Conservation (phyloP, 2,888 invertebrate species). For the Leptopilina myrica region DNA sequence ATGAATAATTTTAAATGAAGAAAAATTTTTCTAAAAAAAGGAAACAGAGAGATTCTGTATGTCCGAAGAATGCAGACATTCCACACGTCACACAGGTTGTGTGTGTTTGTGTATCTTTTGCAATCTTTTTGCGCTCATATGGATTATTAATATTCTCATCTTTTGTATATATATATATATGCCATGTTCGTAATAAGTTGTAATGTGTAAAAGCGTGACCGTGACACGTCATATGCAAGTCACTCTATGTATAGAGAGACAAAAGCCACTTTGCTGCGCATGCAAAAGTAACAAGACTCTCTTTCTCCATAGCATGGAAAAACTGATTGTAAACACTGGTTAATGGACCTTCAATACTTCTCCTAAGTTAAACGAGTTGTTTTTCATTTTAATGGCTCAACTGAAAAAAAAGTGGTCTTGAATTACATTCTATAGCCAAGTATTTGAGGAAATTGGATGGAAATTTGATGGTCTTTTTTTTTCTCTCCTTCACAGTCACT, state of each 20-base stretch:
- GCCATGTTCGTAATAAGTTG: conserved; percentile 18
- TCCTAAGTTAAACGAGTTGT: not conserved
- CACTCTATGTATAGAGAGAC: conserved; percentile 6
- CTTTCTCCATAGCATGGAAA: not conserved
- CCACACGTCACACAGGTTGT: conserved; percentile 1
- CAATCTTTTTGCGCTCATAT: conserved; percentile 15
- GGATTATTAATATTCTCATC: conserved; percentile 26
- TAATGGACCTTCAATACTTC: conserved; percentile 35
- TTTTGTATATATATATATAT: not conserved
- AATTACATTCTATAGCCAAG: not conserved
- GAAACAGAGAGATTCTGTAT: not conserved
- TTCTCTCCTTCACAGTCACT: no score
- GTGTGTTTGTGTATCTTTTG: not conserved
- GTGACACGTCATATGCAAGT: conserved; percentile 32
- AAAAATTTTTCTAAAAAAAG: not conserved
- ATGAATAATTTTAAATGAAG: not conserved
- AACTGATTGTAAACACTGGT: conserved; percentile 34
- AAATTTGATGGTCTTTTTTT: no score
- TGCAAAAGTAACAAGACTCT: conserved; percentile 1
- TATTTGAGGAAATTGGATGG: not conserved
- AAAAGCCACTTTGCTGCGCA: conserved; percentile 14
- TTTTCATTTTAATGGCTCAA: conserved; percentile 2
- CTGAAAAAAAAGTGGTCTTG: conserved; percentile 37
- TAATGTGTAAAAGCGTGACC: conserved; percentile 36
- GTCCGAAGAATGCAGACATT: not conserved